Base-by-base conservation (phyloP, 2,797 vertebrate species). In the Hozukius guyotensis region DNA sequence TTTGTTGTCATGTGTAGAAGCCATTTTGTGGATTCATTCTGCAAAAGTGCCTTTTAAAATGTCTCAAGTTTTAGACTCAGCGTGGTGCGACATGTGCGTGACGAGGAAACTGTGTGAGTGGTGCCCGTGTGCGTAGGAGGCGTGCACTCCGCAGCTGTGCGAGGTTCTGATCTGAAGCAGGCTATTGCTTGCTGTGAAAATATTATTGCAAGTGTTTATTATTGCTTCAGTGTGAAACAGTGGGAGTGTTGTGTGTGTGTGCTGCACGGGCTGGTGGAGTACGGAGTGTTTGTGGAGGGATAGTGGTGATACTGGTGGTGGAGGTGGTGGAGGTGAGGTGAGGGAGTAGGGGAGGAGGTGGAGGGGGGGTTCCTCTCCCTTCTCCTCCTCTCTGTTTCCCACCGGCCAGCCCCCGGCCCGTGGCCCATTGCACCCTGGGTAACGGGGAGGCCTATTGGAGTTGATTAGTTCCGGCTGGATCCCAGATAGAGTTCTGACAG, bases 381-480 rank as follows among this genome's bases (percentile, higher is more conserved):
- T 87, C 80, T 92, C 92, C 90, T 91, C 90, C 92, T 81, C 82
- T 89, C 82, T 77, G 90, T 92, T 95, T 95, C 94, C 95, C 94
- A 95, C 95, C 91, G 90, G 92, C 94, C 92, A 91, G 93, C 94
- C 93, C 94, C 94, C 87, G 63, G 87, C 87, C 86, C 56, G 81
- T 86, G 85, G 87, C 94, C 92, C 90, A 92, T 90, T 96, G 97
- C 96, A 97, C 94, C 94, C 94, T 95, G 96, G 94, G 97, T 97
- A 97, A 97, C 92, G 85, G 89, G 88, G 94, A 96, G 95, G 93
- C 96, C 97, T 96, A 97, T 99, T 99, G 97, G 97, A 97, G 97
- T 97, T 97, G 98, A 99, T 99, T 99, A 98, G 98, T 99, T 99
- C 97, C 97, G 98, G 98, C 97, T 98, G 96, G 96, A 97, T 96